Percentiles rank a stretch among this genome's conserved stretches.
Conservation (phyloP, 2,113 vertebrate genomes). For the Ariopsis seemanni region DNA sequence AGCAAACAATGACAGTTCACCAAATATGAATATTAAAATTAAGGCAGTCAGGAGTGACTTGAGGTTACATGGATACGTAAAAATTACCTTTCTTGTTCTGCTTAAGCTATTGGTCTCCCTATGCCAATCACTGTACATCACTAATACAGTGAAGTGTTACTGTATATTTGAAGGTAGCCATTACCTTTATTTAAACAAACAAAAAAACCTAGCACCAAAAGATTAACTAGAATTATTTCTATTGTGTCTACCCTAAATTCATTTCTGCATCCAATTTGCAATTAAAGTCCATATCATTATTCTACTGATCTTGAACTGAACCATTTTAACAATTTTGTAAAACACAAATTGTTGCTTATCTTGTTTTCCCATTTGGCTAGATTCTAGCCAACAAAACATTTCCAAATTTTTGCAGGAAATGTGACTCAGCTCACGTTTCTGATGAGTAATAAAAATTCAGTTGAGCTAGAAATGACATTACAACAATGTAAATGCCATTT, state of each 20-base stretch:
- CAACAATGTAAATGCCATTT: background rate
- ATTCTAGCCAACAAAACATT: too few relatives aligned
- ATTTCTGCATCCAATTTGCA: background rate
- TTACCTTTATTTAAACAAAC: too few relatives aligned
- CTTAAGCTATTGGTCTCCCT: background rate
- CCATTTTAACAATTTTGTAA: background rate
- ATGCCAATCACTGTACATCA: background rate
- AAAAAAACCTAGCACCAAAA: background rate
- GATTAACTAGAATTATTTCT: background rate
- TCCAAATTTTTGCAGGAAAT: background rate
- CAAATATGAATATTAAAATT: constrained; percentile 61
- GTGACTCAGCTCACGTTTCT: background rate
- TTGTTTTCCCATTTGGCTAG: background rate
- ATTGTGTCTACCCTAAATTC: background rate
- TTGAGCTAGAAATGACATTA: background rate
- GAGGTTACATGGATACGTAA: constrained; percentile 39
- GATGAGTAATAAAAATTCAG: background rate
- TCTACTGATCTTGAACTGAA: background rate
- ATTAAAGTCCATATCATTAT: background rate
- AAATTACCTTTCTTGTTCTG: background rate
- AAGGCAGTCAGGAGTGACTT: constrained; percentile 58
- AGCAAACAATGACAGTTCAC: constrained; percentile 65
- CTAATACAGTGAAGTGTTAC: background rate
- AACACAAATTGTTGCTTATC: background rate
- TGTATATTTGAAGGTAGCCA: background rate